phyloP scores from a whole-genome alignment of 1,140 invertebrate species.

The Lucilia cuprina region DNA sequence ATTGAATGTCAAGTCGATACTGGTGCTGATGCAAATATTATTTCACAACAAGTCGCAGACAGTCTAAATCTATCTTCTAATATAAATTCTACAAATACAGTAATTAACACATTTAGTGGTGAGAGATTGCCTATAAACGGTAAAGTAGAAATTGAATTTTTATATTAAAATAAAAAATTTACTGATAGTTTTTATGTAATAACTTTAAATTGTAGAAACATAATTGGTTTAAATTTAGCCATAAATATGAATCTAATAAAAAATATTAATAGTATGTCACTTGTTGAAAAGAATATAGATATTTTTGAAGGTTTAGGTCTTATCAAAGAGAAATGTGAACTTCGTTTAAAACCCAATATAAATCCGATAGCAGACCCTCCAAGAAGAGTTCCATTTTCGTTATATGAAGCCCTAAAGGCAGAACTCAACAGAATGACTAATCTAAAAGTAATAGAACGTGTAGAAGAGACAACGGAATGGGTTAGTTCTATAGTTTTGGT shows the following conservation, averaged over 20 bases:
- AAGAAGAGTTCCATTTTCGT: conserved; percentile 54
- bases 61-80: conserved; percentile 23
- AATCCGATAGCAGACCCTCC: conserved; percentile 49
- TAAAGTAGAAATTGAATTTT: conserved; percentile 22
- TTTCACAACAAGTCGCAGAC: neutral
- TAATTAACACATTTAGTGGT: conserved; percentile 39
- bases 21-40: conserved; percentile 25
- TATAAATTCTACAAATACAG: conserved; percentile 17
- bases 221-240: conserved; percentile 32
- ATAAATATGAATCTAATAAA: conserved; percentile 20
- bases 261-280: conserved; percentile 15
- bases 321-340: conserved; percentile 38
- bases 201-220: conserved; percentile 36
- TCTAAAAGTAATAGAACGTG: conserved; percentile 48
- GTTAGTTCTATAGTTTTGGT: no score
- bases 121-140: conserved; percentile 37
- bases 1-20: conserved; percentile 37
- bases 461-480: conserved; percentile 51
- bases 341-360: conserved; percentile 42
- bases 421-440: conserved; percentile 49
- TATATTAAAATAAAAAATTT: conserved; percentile 24
- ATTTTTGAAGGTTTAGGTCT: conserved; percentile 38
- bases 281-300: conserved; percentile 27
- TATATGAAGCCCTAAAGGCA: conserved; percentile 52
- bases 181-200: conserved; percentile 33